Evolutionary conservation across 2,888 invertebrate species (phyloP).

Genomic region (Ommatoiulus sabulosus): DNA sequence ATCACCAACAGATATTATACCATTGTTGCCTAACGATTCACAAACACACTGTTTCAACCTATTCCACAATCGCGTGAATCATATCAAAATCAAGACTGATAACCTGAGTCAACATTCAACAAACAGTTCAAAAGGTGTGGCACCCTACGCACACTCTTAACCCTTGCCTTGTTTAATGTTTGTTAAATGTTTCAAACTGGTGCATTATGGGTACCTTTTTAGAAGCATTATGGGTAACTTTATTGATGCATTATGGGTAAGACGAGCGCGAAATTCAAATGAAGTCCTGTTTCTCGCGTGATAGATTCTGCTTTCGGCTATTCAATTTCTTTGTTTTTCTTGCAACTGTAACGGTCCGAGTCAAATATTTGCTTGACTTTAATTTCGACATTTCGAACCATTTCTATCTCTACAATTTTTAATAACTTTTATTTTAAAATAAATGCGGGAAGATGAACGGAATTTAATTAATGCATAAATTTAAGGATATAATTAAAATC

Average conservation of each 20-base stretch:
- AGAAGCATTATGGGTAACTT: not conserved
- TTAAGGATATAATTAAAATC: no score
- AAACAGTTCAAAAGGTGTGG: constrained; percentile 8
- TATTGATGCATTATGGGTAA: not conserved
- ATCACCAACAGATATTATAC: constrained; percentile 25
- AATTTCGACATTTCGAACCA: no score
- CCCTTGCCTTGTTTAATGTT: not conserved
- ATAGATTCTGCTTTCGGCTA: no score
- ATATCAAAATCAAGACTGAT: constrained; percentile 14
- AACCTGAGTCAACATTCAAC: constrained; percentile 16
- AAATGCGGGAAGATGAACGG: no score
- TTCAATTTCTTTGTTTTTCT: no score
- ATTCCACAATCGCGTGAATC: constrained; percentile 5
- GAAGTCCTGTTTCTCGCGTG: no score
- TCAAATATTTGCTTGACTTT: no score
- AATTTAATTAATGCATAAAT: no score
- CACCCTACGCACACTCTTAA: not conserved
- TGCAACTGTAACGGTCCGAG: no score
- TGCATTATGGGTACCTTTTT: not conserved
- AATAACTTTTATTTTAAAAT: no score
- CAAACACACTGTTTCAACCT: not conserved
- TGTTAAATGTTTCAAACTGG: not conserved
- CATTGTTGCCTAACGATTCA: not conserved
- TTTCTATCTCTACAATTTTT: no score
- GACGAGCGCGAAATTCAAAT: no score